These are phyloP conservation scores for Lepisosteus osseus DNA, from an alignment of 2,113 vertebrate genomes.

Conservation along the genomic window DNA sequence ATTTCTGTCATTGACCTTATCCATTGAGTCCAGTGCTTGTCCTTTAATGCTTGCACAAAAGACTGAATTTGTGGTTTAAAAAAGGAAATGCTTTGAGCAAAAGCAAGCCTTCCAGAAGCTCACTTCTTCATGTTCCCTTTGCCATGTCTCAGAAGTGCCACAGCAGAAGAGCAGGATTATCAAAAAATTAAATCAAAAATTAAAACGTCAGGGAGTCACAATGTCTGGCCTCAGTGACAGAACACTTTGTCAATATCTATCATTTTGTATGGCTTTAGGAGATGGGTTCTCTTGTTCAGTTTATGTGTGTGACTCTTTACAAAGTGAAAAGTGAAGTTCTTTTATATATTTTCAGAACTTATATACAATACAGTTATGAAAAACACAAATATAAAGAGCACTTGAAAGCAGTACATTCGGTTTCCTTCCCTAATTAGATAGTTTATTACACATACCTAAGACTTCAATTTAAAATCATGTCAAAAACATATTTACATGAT, in stretches of 20 bases:
- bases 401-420: not conserved
- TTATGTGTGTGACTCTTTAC: not conserved
- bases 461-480: not conserved
- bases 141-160: slow-evolving; percentile 44
- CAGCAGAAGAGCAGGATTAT: slow-evolving; percentile 48
- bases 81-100: slow-evolving; percentile 20
- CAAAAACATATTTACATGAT: not conserved
- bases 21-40: not conserved
- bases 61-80: not conserved
- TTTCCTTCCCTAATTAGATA: not conserved
- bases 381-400: not conserved
- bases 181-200: slow-evolving; percentile 73
- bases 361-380: not conserved
- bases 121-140: slow-evolving; percentile 36
- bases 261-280: slow-evolving; percentile 40
- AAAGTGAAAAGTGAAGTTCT: not conserved
- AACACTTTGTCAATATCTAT: slow-evolving; percentile 51
- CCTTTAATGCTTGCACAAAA: not conserved
- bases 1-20: not conserved
- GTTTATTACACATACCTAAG: not conserved
- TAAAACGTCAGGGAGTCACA: slow-evolving; percentile 63
- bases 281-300: slow-evolving; percentile 8
- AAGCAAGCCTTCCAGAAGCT: slow-evolving; percentile 38
- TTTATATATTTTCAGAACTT: not conserved
- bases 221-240: slow-evolving; percentile 58